Percentiles rank a stretch among this genome's conserved stretches.
Conservation (phyloP, 2,797 vertebrate genomes). For the Spondyliosoma cantharus region DNA sequence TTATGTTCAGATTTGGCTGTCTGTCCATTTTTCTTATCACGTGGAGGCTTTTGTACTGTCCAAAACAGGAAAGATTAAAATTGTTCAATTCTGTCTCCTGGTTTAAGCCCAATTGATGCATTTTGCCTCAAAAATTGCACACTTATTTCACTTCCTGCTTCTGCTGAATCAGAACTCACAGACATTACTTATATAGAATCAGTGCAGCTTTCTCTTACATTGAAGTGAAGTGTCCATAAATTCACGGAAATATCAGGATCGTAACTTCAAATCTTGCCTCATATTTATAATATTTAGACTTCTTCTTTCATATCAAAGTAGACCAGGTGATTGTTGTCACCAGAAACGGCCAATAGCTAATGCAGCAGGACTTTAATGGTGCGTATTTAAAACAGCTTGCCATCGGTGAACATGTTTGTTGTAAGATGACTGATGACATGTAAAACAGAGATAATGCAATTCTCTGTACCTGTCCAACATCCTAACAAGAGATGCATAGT, state of each 20-base stretch:
- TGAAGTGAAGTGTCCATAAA: background rate
- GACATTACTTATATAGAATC: background rate
- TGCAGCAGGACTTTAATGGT: background rate
- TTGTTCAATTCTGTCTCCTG: background rate
- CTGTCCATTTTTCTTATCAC: background rate
- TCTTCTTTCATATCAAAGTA: background rate
- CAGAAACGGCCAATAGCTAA: background rate
- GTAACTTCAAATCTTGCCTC: background rate
- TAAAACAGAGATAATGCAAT: too few relatives aligned
- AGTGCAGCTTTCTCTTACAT: background rate
- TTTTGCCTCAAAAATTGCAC: background rate
- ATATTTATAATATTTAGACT: too few relatives aligned
- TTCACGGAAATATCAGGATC: background rate
- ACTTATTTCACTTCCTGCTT: background rate
- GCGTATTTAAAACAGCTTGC: background rate
- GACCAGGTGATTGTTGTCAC: background rate
- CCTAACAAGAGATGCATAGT: background rate
- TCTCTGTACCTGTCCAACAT: too few relatives aligned
- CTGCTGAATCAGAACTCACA: background rate
- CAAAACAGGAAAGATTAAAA: slow-evolving; percentile 6
- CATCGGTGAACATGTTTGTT: too few relatives aligned
- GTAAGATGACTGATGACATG: too few relatives aligned
- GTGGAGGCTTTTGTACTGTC: background rate
- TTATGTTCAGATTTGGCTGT: background rate
- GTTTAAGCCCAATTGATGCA: background rate